Base-by-base conservation (phyloP, 2,888 invertebrate genomes). In the Drosophila fulvimacula region DNA sequence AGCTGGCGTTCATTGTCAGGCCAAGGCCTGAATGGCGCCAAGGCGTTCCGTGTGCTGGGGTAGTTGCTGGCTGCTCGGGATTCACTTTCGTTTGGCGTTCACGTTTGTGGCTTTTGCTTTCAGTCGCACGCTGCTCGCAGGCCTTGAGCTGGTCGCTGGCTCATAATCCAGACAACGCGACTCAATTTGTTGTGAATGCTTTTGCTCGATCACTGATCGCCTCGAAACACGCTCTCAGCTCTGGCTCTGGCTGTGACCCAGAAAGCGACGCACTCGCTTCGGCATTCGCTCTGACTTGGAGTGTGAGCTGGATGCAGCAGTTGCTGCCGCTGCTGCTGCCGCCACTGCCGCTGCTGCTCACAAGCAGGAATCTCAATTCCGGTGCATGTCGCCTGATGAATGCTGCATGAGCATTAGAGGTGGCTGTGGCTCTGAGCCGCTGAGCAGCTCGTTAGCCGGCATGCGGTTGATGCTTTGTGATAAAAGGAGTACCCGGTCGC, bases 401-500 rank as follows among this genome's bases (percentile, higher is more conserved):
- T 71, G 72, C 65, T 60, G 62, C 71, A 84, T 78, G 62, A 77
- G 69, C 63, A 79, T 69, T 76, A 71, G 67, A 67, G 58, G 67
- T 57, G 65, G 24, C 39, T 17, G 36, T 6, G n/a, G 10, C 53
- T 61, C 46, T 41, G 62, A n/a, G n/a, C n/a, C n/a, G 46, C 55
- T 19, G 15, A 61, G 36, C 30, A 51, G 46, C 59, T 68, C 52
- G 58, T 55, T 57, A 57, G 48, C 27, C 21, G 41, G 44, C 38
- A 34, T 65, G 76, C 57, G 68, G 72, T 52, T 65, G 68, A 60
- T 30, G 19, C 52, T 76, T 39, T 64, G 49, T 79, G 76, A 88
- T 88, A 88, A 84, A 88, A 88, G 87, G 87, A 88, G 85, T 80
- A 60, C 58, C 44, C 32, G 51, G 51, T 64, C 73, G 69, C 73